Conservation (phyloP, 2,797 vertebrate species). For the Intellagama lesueurii region DNA sequence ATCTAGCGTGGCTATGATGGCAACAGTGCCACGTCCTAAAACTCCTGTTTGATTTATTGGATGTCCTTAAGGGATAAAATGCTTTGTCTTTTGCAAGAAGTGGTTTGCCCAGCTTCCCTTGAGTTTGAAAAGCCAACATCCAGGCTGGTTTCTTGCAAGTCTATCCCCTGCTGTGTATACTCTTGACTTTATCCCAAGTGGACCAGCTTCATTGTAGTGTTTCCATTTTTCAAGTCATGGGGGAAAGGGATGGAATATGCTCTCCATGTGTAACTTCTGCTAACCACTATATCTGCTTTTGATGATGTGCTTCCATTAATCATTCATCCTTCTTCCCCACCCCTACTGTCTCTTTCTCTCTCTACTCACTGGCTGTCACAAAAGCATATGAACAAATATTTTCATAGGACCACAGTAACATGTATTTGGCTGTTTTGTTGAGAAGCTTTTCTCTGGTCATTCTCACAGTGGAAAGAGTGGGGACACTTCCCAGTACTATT, state of each 20-base stretch:
- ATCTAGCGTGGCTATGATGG: constrained; percentile 24
- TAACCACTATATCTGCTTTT: constrained; percentile 76
- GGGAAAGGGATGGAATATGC: constrained; percentile 74
- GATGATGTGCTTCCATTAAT: constrained; percentile 70
- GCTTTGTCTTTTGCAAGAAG: constrained; percentile 76
- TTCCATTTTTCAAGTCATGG: constrained; percentile 78
- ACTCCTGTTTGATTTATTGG: constrained; percentile 45
- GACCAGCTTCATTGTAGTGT: constrained; percentile 59
- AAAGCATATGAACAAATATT: constrained; percentile 35
- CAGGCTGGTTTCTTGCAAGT: constrained; percentile 56
- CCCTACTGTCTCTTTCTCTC: constrained; percentile 48
- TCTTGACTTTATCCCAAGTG: constrained; percentile 69
- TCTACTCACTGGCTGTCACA: constrained; percentile 70
- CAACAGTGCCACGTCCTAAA: constrained; percentile 2
- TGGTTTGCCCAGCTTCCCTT: constrained; percentile 58
- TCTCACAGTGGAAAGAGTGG: constrained; percentile 61
- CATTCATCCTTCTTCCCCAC: constrained; percentile 63
- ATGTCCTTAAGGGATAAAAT: constrained; percentile 64
- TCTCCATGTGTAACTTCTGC: constrained; percentile 73
- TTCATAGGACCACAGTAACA: constrained; percentile 65
- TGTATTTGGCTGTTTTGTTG: constrained; percentile 63
- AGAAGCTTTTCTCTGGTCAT: constrained; percentile 52
- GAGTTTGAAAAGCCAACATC: constrained; percentile 51
- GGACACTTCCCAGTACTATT: constrained; percentile 68
- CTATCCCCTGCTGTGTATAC: constrained; percentile 70